Percentiles rank a stretch among this genome's conserved stretches.
phyloP scores from a whole-genome alignment of 2,113 vertebrate genomes.

The Melanerpes formicivorus region DNA sequence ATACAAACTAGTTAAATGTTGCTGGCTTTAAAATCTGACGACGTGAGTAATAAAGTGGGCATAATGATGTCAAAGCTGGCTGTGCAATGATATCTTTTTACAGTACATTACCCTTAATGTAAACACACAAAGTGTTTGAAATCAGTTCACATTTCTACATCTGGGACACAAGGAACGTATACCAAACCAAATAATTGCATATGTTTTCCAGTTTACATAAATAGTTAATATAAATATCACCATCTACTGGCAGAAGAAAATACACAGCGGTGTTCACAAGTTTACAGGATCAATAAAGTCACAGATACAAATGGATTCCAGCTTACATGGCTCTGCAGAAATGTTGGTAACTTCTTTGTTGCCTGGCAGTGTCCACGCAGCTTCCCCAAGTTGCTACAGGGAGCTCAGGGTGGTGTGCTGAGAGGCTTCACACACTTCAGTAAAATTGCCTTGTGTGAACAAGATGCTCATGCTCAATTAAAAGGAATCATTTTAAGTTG shows the following conservation, averaged over 20 bases:
- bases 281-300: slow-evolving; percentile 23
- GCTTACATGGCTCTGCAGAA: neutral
- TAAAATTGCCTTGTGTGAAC: neutral
- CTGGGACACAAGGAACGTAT: neutral
- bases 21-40: neutral
- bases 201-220: neutral
- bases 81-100: neutral
- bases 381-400: neutral
- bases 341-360: neutral
- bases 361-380: neutral
- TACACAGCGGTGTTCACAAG: neutral
- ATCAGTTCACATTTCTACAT: neutral
- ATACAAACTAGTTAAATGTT: neutral
- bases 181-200: neutral
- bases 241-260: slow-evolving; percentile 53
- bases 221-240: slow-evolving; percentile 51
- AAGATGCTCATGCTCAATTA: neutral
- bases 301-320: slow-evolving; percentile 15
- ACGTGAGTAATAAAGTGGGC: neutral
- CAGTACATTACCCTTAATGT: neutral
- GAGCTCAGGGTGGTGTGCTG: neutral
- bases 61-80: neutral
- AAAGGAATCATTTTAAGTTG: neutral
- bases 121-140: neutral
- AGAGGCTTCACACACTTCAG: neutral